Conservation (phyloP, 2,113 vertebrate species). For the Cettia cetti region DNA sequence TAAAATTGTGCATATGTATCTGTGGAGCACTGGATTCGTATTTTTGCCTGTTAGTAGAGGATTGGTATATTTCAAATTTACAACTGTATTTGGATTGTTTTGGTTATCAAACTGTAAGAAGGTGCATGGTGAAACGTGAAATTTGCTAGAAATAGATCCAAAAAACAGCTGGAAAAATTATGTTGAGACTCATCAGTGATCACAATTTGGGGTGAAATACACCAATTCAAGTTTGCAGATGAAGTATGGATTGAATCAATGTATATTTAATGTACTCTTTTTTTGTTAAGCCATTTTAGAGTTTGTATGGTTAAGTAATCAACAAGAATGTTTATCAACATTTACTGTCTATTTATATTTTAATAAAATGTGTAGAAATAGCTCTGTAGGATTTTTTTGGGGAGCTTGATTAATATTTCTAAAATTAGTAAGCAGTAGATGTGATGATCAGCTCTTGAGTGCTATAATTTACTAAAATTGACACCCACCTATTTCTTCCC, state of each 20-base stretch:
- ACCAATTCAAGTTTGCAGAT: neutral
- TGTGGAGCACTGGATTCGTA: neutral
- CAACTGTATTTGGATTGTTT: neutral
- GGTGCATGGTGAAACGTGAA: neutral
- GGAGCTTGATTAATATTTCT: neutral
- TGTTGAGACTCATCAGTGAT: neutral
- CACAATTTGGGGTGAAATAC: neutral
- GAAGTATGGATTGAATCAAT: neutral
- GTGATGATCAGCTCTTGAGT: neutral
- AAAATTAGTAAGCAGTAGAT: neutral
- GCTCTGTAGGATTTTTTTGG: neutral
- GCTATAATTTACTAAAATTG: neutral
- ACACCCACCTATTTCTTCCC: neutral
- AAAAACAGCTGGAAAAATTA: neutral
- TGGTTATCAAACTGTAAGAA: neutral
- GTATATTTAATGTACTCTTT: neutral
- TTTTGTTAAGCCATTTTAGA: neutral
- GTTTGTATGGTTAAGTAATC: neutral
- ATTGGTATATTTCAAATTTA: neutral
- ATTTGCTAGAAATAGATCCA: neutral
- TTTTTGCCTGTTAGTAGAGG: neutral
- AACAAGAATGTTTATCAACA: neutral
- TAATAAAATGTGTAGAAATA: neutral
- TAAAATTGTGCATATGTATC: neutral
- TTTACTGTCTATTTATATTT: neutral